Evolutionary conservation across 1,140 invertebrate genomes (phyloP).

Genomic region (Dufourea novaeangliae): DNA sequence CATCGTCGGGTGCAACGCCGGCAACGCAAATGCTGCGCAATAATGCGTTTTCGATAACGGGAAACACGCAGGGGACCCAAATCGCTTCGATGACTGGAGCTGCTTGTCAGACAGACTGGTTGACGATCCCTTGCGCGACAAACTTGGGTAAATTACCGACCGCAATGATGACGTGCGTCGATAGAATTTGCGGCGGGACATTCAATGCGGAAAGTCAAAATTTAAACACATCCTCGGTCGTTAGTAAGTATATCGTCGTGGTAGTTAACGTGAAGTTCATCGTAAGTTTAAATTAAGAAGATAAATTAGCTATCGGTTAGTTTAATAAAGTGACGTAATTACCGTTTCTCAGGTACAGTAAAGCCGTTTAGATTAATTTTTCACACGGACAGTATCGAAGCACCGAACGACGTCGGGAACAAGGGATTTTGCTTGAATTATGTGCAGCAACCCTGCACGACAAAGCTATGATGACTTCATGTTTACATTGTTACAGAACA

Average conservation of each 20-base stretch:
- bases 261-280: background rate
- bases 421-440: conserved; percentile 92
- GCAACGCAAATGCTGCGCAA: conserved; percentile 67
- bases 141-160: conserved; percentile 84
- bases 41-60: conserved; percentile 87
- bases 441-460: conserved; percentile 91
- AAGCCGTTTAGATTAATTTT: conserved; percentile 90
- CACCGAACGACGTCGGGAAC: conserved; percentile 87
- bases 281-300: background rate
- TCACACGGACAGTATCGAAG: conserved; percentile 89
- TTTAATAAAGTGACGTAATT: background rate
- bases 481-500: background rate
- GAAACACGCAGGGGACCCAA: conserved; percentile 86
- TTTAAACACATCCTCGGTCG: conserved; percentile 83
- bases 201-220: conserved; percentile 85
- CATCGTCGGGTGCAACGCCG: background rate
- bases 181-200: conserved; percentile 88
- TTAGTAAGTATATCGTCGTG: conserved; percentile 82
- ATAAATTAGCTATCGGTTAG: background rate
- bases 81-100: conserved; percentile 84
- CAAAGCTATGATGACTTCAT: conserved; percentile 58
- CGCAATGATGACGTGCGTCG: conserved; percentile 83
- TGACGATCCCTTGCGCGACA: conserved; percentile 88
- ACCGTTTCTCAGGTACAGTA: conserved; percentile 85
- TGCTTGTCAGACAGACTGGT: conserved; percentile 88